Evolutionary conservation across 2,113 vertebrate species (phyloP), one percentile per base, ranked within the genome.

Genomic region (Mohoua ochrocephala): DNA sequence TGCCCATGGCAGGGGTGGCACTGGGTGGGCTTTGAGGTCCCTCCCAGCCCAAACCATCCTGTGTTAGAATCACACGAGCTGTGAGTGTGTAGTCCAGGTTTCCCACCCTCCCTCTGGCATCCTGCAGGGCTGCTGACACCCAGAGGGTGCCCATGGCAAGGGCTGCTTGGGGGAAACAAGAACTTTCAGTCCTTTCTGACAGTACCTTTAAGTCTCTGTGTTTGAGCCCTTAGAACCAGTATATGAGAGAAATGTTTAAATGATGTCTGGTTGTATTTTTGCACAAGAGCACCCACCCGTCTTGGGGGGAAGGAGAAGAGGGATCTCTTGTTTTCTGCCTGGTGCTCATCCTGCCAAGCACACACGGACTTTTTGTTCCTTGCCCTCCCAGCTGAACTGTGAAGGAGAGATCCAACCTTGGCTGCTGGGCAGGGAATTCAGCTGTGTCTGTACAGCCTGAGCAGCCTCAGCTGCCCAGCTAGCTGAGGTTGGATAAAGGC

Each of bases 1-100:
- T 79, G 84, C 56, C 53, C 42, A 10, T 8, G 65, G 49, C 75
- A 26, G 75, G 60, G 64, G 3, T 31, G 53, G 54, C 3, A 11
- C 4, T 14, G 20, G 42, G 0, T 8, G 52, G 15, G 7, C 3
- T 53, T 2, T 47, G 0, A 6, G 15, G 10, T 49, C 42, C 41
- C 26, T 39, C 4, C 67, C 50, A 56, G 0, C 49, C 57, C 52
- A 41, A 1, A 2, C n/a, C 41, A 30, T 7, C 11, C 50, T 27
- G 44, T 44, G 42, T 26, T 49, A 4, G 33, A 42, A 9, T 64
- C 26, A 15, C 6, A 8, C 0, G 0, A 63, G 7, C 37, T 89
- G 44, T 35, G 18, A 35, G 28, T 13, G 39, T 17, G 27, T 27
- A 41, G 10, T 30, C 33, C 84, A 18, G 13, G 7, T 42, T 93